A percentile compares a stretch with the other conserved stretches of the same genome.
phyloP scores from a whole-genome alignment of 2,113 vertebrate genomes.

The Brachirus orientalis region DNA sequence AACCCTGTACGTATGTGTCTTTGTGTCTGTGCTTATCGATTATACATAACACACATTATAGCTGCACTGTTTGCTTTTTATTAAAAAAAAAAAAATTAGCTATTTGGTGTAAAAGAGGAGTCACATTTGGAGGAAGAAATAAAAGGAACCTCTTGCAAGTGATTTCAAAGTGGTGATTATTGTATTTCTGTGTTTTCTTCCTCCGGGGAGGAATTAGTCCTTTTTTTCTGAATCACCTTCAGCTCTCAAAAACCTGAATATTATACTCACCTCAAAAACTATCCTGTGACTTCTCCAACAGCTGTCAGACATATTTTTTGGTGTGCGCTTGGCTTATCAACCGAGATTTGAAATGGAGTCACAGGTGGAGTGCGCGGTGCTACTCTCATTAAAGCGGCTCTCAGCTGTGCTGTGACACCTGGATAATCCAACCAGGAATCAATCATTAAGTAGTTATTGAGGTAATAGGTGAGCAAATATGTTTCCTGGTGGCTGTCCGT shows the following conservation, averaged over 20 bases:
- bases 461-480: conserved; percentile 77
- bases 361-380: conserved; percentile 54
- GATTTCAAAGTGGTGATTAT: conserved; percentile 32
- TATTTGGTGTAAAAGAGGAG: conserved; percentile 29
- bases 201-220: conserved; percentile 13
- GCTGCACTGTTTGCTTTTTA: no score
- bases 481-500: conserved; percentile 74
- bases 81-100: no score
- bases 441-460: conserved; percentile 76
- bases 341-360: conserved; percentile 55
- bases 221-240: conserved; percentile 38
- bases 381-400: conserved; percentile 63
- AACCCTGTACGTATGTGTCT: conserved; percentile 47
- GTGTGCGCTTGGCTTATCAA: conserved; percentile 51
- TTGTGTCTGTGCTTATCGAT: conserved; percentile 39
- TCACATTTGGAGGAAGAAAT: background rate
- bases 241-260: conserved; percentile 40
- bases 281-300: conserved; percentile 2
- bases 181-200: conserved; percentile 22
- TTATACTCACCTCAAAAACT: conserved; percentile 33
- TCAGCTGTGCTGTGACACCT: conserved; percentile 68
- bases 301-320: conserved; percentile 31
- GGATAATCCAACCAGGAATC: conserved; percentile 78
- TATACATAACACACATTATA: conserved; percentile 26
- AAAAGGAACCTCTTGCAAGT: background rate